Conservation (phyloP, 1,140 invertebrate genomes). For the Aphis gossypii region DNA sequence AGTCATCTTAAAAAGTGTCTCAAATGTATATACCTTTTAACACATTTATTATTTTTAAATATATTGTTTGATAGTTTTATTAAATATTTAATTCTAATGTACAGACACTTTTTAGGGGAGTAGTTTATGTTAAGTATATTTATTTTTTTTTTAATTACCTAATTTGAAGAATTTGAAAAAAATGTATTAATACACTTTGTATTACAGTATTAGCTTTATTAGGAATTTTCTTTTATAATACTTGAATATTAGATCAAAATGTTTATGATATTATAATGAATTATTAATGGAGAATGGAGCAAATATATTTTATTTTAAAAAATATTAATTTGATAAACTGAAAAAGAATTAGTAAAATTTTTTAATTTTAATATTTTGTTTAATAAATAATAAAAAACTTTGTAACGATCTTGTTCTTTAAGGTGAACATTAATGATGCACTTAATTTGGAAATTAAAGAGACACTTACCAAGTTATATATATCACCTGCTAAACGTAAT, state of each 20-base stretch:
- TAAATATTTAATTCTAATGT: no score
- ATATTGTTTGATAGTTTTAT: background rate
- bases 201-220: background rate
- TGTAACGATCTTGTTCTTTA: background rate
- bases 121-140: no score
- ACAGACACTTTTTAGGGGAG: no score
- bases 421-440: background rate
- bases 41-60: background rate
- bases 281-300: background rate
- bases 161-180: background rate
- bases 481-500: background rate
- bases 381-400: background rate
- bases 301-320: no score
- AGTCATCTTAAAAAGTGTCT: no score
- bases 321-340: no score
- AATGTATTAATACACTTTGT: background rate
- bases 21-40: no score
- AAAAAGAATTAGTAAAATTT: background rate
- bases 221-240: background rate
- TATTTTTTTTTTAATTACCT: background rate
- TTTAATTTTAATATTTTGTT: background rate
- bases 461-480: background rate
- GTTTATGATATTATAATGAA: background rate
- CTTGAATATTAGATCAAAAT: background rate
- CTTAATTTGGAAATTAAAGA: background rate